Conservation (phyloP, 2,113 vertebrate genomes). For the Syngnathus typhle region DNA sequence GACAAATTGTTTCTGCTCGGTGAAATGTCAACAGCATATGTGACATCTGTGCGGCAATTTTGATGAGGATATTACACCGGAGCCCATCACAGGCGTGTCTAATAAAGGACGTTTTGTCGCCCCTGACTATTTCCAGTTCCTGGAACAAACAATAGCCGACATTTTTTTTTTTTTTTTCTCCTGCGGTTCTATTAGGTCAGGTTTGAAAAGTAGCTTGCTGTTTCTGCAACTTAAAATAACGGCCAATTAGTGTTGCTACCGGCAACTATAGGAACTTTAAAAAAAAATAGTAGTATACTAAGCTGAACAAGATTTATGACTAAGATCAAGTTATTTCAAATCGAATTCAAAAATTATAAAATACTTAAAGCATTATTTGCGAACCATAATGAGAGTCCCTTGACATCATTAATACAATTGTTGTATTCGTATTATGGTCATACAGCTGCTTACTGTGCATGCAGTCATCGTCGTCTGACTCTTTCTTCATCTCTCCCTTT, state of each 20-base stretch:
- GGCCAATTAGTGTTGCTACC: not conserved
- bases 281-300: too few relatives aligned
- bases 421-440: conserved; percentile 4
- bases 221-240: not conserved
- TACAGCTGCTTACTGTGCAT: conserved; percentile 6
- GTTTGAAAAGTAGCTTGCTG: not conserved
- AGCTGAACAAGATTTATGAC: not conserved
- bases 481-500: conserved; percentile 12
- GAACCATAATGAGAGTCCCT: not conserved
- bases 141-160: conserved; percentile 21
- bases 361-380: not conserved
- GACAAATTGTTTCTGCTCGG: conserved; percentile 62
- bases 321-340: not conserved
- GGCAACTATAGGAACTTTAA: not conserved
- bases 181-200: not conserved
- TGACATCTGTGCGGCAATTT: conserved; percentile 63
- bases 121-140: conserved; percentile 30
- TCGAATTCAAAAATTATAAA: not conserved
- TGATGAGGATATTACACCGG: conserved; percentile 58
- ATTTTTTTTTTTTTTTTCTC: not conserved
- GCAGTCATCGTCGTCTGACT: conserved; percentile 21
- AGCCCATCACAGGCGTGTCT: conserved; percentile 45
- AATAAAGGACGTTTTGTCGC: conserved; percentile 43
- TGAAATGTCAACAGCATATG: conserved; percentile 66
- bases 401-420: conserved; percentile 10